These are phyloP conservation scores for Macrochelys suwanniensis DNA, from an alignment of 2,797 vertebrate genomes.

Conservation along the genomic window DNA sequence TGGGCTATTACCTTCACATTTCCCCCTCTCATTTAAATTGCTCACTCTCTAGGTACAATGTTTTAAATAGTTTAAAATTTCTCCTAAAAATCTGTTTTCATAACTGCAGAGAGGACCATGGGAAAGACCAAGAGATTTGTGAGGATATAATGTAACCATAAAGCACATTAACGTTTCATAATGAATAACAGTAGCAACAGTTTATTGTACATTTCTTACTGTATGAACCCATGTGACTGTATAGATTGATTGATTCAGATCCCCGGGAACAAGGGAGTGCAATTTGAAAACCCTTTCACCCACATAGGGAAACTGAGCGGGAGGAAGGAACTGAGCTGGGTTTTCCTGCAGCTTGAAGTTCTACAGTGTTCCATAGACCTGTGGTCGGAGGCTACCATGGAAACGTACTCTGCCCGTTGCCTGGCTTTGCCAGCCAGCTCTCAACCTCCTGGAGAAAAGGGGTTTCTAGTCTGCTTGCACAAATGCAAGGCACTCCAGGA, in stretches of 20 bases:
- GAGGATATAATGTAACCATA: neutral
- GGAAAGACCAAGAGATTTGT: neutral
- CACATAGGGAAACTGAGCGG: neutral
- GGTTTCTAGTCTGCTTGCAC: neutral
- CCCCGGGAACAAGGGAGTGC: neutral
- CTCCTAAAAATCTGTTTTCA: neutral
- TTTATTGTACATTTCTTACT: neutral
- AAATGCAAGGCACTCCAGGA: neutral
- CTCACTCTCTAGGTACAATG: too few species aligned
- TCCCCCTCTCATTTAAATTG: too few species aligned
- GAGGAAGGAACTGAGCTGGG: too few species aligned
- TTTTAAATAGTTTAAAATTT: neutral
- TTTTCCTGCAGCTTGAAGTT: neutral
- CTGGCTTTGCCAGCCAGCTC: neutral
- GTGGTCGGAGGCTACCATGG: neutral
- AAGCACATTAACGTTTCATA: neutral
- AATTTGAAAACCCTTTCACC: neutral
- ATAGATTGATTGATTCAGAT: neutral
- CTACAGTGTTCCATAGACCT: neutral
- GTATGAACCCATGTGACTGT: neutral
- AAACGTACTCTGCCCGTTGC: neutral
- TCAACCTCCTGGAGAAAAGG: neutral
- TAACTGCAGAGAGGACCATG: neutral
- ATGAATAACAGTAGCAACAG: accelerated
- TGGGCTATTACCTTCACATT: too few species aligned